Conservation (phyloP, 2,113 vertebrate genomes). For the Serinus canaria region DNA sequence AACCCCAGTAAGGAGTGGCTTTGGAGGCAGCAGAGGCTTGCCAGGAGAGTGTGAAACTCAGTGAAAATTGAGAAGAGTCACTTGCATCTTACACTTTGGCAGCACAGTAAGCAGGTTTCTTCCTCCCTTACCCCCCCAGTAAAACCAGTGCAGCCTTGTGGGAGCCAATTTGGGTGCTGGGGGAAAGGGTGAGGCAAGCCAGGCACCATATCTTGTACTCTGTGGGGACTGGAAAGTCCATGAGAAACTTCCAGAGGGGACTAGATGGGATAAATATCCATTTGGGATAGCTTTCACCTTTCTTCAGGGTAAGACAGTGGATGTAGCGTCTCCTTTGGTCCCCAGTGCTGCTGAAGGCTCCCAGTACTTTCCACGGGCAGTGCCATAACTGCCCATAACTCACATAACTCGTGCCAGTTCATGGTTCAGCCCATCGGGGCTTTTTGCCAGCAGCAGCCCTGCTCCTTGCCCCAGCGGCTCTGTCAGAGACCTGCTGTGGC, state of each 20-base stretch:
- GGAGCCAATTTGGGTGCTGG: accelerated
- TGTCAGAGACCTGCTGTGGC: background rate
- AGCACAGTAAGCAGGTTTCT: background rate
- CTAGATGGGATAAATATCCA: background rate
- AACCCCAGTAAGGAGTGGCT: background rate
- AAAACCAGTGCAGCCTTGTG: background rate
- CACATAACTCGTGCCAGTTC: accelerated
- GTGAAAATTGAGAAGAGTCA: background rate
- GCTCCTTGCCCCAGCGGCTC: background rate
- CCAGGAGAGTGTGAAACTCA: background rate
- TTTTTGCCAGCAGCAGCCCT: background rate
- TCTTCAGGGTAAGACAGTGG: background rate
- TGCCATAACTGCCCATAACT: background rate
- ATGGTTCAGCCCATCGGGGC: accelerated
- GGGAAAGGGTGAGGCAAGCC: background rate
- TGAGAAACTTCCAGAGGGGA: background rate
- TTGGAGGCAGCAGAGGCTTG: background rate
- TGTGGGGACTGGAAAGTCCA: background rate
- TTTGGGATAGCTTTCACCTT: background rate
- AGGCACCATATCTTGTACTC: background rate
- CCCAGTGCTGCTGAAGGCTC: background rate
- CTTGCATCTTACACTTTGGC: background rate
- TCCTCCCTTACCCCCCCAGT: background rate
- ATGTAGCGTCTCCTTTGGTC: background rate
- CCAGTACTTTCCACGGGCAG: background rate